Evolutionary conservation across 2,113 vertebrate species (phyloP).

Genomic region (Tretioscincus oriximinensis): DNA sequence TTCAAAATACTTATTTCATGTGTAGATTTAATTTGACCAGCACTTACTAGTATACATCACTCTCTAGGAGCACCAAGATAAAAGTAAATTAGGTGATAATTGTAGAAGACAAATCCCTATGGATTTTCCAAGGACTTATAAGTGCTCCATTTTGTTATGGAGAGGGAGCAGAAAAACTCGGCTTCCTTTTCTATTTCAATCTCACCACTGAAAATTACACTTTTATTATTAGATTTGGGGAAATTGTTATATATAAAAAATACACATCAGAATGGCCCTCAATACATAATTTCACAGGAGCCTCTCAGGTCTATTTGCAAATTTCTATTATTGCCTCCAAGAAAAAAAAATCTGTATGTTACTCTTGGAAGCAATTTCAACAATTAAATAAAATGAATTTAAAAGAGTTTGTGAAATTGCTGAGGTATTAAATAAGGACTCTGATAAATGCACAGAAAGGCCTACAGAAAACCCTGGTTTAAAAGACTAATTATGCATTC

Average conservation of each 20-base stretch:
- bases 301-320: not conserved
- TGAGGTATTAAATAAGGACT: not conserved
- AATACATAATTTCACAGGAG: not conserved
- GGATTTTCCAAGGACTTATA: too few species aligned
- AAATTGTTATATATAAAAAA: not conserved
- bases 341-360: not conserved
- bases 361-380: not conserved
- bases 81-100: too few species aligned
- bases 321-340: not conserved
- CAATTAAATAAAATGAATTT: constrained; percentile 8
- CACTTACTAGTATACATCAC: too few species aligned
- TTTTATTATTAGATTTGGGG: too few species aligned
- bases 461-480: not conserved
- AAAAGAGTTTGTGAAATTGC: constrained; percentile 6
- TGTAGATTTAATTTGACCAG: too few species aligned
- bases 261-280: not conserved
- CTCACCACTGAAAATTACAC: too few species aligned
- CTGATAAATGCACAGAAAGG: constrained; percentile 15
- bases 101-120: too few species aligned
- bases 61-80: too few species aligned
- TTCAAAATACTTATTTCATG: too few species aligned
- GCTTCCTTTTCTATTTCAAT: too few species aligned
- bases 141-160: too few species aligned
- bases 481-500: not conserved
- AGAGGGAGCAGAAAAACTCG: too few species aligned